Base-by-base conservation (phyloP, 2,888 invertebrate genomes). In the Stenolophus ochropezus region DNA sequence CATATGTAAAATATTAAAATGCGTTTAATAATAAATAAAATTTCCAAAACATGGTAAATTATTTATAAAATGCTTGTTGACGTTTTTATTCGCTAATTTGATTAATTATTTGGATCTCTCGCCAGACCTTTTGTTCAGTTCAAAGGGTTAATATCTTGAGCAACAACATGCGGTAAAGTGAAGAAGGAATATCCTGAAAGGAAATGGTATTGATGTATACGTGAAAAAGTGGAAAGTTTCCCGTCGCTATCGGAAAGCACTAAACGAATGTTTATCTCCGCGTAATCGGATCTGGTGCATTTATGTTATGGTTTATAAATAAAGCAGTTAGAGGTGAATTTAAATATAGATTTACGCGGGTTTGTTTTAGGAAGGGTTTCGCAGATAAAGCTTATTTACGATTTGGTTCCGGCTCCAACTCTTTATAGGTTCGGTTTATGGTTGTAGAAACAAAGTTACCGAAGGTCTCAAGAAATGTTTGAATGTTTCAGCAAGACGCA, bases 291-390 rank as follows among this genome's bases (percentile, higher is more conserved):
- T 69, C 33, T 27, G 14, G 27, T 69, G 33, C 33, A 69, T 69
- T 69, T 69, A 69, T 27, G 65, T 69, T 69, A 69, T 69, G 65
- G 65, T 33, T 69, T 69, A 69, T 69, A 69, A 69, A 69, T 69
- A 69, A 69, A 33, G 33, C 65, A 18, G 33, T 21, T 69, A 33
- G 18, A 69, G 42, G 65, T 69, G 33, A 69, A 33, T 69, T 69
- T 33, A 69, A 69, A 69, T 69, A 18, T 27, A 69, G 27, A 69
- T 33, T 65, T 33, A 33, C 23, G 27, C 25, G 25, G 14, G 61
- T 8, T 27, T 65, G 25, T 27, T 65, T 65, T 18, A 69, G 33
- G 65, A 69, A 18, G 18, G 65, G 56, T 56, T 11, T n/a, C 18
- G 18, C 18, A 33, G 65, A 33, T 65, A 69, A 33, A 69, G 65